A percentile compares a stretch with the other conserved stretches of the same genome.
phyloP scores from a whole-genome alignment of 2,113 vertebrate genomes.

The Lepidothrix coronata region DNA sequence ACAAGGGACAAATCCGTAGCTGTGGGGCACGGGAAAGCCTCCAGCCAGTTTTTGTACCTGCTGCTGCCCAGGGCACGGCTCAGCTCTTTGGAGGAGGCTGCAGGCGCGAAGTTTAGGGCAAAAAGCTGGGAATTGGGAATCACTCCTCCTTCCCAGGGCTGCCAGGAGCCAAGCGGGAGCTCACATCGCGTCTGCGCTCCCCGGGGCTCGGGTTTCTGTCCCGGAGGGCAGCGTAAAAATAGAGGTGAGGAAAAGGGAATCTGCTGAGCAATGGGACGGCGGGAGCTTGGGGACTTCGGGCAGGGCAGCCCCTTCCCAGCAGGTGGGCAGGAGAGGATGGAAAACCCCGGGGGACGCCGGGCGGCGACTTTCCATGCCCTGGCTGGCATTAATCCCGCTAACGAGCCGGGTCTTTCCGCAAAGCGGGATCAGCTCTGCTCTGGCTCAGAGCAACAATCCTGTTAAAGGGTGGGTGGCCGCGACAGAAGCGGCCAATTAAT shows the following conservation, averaged over 20 bases:
- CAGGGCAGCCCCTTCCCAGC: background rate
- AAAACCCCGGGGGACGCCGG: accelerated
- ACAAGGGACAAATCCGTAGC: background rate
- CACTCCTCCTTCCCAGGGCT: background rate
- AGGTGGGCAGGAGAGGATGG: background rate
- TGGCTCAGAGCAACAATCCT: background rate
- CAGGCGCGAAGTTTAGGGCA: background rate
- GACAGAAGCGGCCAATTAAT: background rate
- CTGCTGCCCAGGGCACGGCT: background rate
- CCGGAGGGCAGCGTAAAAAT: background rate
- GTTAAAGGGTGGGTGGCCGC: background rate
- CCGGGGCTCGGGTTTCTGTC: conserved; percentile 10
- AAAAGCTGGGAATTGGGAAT: background rate
- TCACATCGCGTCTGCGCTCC: background rate
- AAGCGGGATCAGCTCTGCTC: background rate
- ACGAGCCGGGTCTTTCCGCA: background rate
- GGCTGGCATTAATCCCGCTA: background rate
- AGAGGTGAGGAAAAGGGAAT: conserved; percentile 39
- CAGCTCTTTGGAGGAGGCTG: background rate
- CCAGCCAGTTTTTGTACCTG: conserved; percentile 11
- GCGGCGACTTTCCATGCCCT: background rate
- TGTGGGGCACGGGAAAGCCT: background rate
- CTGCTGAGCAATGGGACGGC: background rate
- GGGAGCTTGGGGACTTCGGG: accelerated
- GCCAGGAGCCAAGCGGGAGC: background rate